Evolutionary conservation across 2,888 invertebrate species (phyloP), one percentile per base, ranked within the genome.

Genomic region (Luperina testacea): DNA sequence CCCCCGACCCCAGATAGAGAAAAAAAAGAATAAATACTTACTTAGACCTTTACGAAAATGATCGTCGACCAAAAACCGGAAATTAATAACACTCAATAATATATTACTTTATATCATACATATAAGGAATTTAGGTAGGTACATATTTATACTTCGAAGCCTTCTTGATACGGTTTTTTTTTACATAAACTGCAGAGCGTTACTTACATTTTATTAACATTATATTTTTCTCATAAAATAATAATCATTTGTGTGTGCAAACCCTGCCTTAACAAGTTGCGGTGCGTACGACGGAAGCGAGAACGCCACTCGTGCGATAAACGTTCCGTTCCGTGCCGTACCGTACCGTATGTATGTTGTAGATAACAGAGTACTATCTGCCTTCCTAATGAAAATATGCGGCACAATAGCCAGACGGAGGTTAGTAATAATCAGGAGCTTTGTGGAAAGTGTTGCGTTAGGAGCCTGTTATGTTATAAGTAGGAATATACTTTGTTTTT

Each of bases 261-360:
- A 57, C 77, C 77, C 42, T 32, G 57, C 38, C 65, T 63, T 61
- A 70, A 75, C 63, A 63, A 42, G 67, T 71, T 86, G 87, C 81
- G 87, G 88, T 92, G 92, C 91, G 91, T 91, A 90, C 90, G 91
- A 92, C 93, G 93, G 92, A 94, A 92, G 89, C 88, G 85, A 90
- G 90, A 92, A 93, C 90, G 89, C 90, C 90, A 89, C 73, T 91
- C 91, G 90, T 91, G 92, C 93, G 94, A 94, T 94, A 94, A 92
- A 91, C 90, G 64, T n/a, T 27, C 48, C 75, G 88, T 89, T 81
- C 72, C 81, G 61, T 61, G 20, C 72, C 72, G 77, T 83, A 82
- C 86, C n/a, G 38, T 83, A 83, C 86, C 17, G 42, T 42, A 42
- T 42, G 83, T 83, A 82, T 57, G 38, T 57, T 48, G 81, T 75